Evolutionary conservation across 2,888 invertebrate species (phyloP).

Genomic region (Pediacus dermestoides): DNA sequence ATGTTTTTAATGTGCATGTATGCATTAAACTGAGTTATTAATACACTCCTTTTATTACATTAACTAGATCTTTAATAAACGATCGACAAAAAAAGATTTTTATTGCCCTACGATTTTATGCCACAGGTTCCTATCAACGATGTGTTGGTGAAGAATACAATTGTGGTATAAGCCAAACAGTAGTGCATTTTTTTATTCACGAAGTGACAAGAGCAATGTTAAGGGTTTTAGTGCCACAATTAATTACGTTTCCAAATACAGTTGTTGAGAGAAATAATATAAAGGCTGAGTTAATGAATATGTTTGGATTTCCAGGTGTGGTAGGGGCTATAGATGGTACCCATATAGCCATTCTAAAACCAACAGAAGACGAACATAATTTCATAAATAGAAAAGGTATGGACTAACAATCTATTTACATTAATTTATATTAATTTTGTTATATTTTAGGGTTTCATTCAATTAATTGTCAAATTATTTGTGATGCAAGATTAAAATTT

Average conservation of each 20-base stretch:
- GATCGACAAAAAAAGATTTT: no score
- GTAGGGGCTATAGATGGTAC: constrained; percentile 15
- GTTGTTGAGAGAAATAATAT: neutral
- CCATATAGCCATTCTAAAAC: constrained; percentile 12
- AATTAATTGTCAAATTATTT: constrained; percentile 1
- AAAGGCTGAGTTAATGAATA: neutral
- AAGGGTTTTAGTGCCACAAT: neutral
- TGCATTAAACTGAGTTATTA: no score
- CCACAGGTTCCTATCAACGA: neutral
- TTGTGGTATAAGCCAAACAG: neutral
- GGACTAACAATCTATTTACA: neutral
- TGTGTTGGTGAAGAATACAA: constrained; percentile 1
- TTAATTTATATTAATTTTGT: constrained; percentile 3
- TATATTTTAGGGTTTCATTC: neutral
- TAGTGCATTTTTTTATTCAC: neutral
- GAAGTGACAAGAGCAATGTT: neutral
- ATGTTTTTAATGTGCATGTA: no score
- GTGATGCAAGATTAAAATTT: constrained; percentile 1
- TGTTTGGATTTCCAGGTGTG: constrained; percentile 12
- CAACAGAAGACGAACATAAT: constrained; percentile 8
- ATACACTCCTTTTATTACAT: no score
- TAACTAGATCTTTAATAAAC: no score
- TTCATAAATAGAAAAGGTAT: constrained; percentile 13
- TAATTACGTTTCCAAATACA: neutral
- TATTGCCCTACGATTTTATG: neutral